Base-by-base conservation (phyloP, 2,888 invertebrate genomes). In the Portevinia maculata region DNA sequence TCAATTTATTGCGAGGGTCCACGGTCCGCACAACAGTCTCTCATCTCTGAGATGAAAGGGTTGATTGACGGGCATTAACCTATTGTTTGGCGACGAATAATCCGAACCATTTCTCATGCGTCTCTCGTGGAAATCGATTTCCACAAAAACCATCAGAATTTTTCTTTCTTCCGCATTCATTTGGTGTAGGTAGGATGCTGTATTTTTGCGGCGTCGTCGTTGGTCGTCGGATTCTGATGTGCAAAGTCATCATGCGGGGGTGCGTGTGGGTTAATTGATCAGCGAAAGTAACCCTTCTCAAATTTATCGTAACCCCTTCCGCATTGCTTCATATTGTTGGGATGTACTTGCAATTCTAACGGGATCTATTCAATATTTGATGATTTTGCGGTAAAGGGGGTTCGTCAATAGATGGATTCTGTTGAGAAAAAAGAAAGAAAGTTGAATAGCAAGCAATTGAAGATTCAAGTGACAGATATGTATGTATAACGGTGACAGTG, bases 241-340 rank as follows among this genome's bases (percentile, higher is more conserved):
- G 76, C 67, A 53, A 50, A 83, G 62, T 83, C 60, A 78, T 78
- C 67, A 73, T 78, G 83, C 78, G 83, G 83, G 83, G 83, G 83
- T 78, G 83, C 83, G 70, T 78, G 73, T 62, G 44, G 48, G 50
- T 83, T 83, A 83, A 83, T 78, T 83, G 83, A 83, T 71, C 83
- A 60, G 75, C 65, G 24, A 13, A 13, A 37, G 39, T 39, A 84
- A 76, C 81, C 79, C 79, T 84, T 79, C 65, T 81, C 78, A 76
- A 83, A 83, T 64, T 67, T 57, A 57, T 78, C 75, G 60, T 85
- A 84, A 85, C 71, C 85, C 85, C 85, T 86, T 86, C 85, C 85
- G 85, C 85, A 86, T 86, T 86, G 84, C 85, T 86, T 85, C 84
- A 86, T 85, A 84, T 85, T 85, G 79, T 71, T 64, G 62, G 41